A percentile compares a stretch with the other conserved stretches of the same genome.
These are phyloP conservation scores for Lethenteron reissneri DNA, from an alignment of 2,113 vertebrate species.

Conservation along the genomic window DNA sequence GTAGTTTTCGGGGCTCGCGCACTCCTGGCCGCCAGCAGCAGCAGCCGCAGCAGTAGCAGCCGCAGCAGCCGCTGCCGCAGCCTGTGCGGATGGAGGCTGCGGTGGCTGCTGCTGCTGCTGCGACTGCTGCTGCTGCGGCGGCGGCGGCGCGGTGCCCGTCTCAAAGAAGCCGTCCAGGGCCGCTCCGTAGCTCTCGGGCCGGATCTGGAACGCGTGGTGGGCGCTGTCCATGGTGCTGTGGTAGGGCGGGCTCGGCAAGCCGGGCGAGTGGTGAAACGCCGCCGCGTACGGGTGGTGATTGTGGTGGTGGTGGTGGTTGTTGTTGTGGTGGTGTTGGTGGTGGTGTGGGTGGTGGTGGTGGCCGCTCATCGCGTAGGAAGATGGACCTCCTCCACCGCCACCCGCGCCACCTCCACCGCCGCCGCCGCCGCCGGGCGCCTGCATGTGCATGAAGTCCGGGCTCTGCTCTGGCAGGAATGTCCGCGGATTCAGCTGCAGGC, in stretches of 20 bases:
- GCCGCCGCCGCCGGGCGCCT: constrained; percentile 9
- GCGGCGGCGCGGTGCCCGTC: constrained; percentile 30
- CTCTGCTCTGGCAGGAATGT: constrained; percentile 87
- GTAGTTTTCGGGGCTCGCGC: constrained; percentile 47
- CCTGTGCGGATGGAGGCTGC: no score
- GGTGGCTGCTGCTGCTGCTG: no score
- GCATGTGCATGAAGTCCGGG: constrained; percentile 47
- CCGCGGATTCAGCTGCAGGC: constrained; percentile 79
- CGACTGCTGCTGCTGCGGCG: no score
- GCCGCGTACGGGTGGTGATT: constrained; percentile 32
- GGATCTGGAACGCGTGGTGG: constrained; percentile 78
- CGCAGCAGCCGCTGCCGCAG: no score
- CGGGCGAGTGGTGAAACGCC: constrained; percentile 55
- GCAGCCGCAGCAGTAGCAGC: background rate
- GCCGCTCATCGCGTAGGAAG: no score
- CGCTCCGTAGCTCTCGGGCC: constrained; percentile 38
- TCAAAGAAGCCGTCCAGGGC: constrained; percentile 70
- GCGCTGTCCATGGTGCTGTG: constrained; percentile 80
- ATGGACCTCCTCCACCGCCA: no score
- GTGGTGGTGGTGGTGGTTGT: no score
- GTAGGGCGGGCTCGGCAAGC: constrained; percentile 83
- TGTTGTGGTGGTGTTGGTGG: no score
- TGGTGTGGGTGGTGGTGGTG: no score
- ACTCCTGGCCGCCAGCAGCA: constrained; percentile 23
- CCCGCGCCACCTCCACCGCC: no score